Base-by-base conservation (phyloP, 23 tunicate genomes). In the Phallusia fumigata region DNA sequence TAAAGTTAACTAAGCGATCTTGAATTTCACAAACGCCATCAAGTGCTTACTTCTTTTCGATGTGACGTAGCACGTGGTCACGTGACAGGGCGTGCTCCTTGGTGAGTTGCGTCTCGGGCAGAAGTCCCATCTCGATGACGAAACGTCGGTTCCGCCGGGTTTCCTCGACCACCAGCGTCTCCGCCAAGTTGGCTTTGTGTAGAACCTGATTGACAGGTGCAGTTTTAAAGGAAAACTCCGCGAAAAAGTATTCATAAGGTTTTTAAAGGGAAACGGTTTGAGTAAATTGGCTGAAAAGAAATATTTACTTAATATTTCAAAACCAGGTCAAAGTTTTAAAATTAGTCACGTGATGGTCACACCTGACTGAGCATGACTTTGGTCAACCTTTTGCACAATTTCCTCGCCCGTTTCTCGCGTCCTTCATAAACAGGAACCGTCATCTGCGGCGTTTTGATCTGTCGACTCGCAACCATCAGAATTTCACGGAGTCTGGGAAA, bases 381-480 rank as follows among this genome's bases (percentile, higher is more conserved):
- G 18, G 91, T 73, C 0, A 90, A 65, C 65, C 83, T 69, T 31
- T 84, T 87, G 84, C 87, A 84, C 32, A 95, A 34, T 76, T 83
- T 74, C 40, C 81, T 73, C 24, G 92, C 96, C 35, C 76, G 24
- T 40, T 77, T 80, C n/a, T 81, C 65, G 33, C 44, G 35, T 0
- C 85, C 93, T 15, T 72, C 83, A 2, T 10, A 32, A 0, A 96
- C 95, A 33, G 99, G 99, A 75, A 96, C 90, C 11, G 91, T 82
- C 36, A 96, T 72, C 28, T 85, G 90, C 21, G 99, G 99, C 19
- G 99, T 96, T 30, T 89, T 87, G 80, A 93, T 81, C n/a, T 83
- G 72, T 35, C 78, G 81, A 34, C 80, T 36, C 18, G 89, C 91
- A n/a, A 76, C 78, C 99, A 96, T 91, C 52, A 96, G 65, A 35